phyloP scores from a whole-genome alignment of 2,113 vertebrate species.

The Burhinus oedicnemus region DNA sequence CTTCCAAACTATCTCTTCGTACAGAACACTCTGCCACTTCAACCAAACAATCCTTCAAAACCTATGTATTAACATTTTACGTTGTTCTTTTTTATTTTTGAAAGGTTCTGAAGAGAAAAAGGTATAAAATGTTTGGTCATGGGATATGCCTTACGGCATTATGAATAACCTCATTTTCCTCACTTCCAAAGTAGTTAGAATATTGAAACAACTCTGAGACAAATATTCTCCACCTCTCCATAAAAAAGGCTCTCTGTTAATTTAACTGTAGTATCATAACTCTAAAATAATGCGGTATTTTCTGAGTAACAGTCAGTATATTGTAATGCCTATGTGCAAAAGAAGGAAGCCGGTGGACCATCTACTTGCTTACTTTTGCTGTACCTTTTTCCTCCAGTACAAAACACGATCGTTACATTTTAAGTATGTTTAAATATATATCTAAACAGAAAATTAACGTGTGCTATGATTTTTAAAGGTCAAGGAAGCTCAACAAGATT shows the following conservation, averaged over 20 bases:
- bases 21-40: not conserved
- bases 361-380: not conserved
- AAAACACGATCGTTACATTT: not conserved
- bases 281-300: not conserved
- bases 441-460: not conserved
- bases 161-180: not conserved
- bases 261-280: not conserved
- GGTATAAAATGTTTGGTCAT: not conserved
- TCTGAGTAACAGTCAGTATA: not conserved
- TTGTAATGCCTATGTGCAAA: not conserved
- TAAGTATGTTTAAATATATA: not conserved
- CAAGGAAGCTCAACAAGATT: not conserved
- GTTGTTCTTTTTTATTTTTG: not conserved
- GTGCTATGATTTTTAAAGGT: not conserved
- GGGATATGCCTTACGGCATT: not conserved
- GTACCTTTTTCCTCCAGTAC: too few relatives aligned
- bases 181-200: not conserved
- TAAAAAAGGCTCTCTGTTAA: not conserved
- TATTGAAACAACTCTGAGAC: not conserved
- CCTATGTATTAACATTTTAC: not conserved
- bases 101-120: not conserved
- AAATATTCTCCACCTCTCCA: not conserved
- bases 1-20: not conserved
- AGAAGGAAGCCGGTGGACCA: not conserved
- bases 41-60: not conserved